phyloP scores from a whole-genome alignment of 2,797 vertebrate species.

The Rallus crepitans region DNA sequence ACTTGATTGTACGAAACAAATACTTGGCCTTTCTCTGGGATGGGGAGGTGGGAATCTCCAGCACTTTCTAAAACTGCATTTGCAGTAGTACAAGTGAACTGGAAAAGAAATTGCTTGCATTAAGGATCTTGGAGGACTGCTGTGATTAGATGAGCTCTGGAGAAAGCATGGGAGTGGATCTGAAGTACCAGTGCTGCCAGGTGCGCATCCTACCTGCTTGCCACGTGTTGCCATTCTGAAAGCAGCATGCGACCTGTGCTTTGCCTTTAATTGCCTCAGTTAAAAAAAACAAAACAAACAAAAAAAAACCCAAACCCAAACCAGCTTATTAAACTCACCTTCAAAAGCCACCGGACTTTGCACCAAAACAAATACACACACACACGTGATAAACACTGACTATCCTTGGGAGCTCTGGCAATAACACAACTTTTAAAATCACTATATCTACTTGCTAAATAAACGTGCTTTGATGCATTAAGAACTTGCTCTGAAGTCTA shows the following conservation, averaged over 20 bases:
- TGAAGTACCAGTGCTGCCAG: fast-evolving
- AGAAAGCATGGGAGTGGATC: background rate
- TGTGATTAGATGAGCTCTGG: background rate
- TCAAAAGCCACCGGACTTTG: background rate
- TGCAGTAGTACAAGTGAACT: background rate
- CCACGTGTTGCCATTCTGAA: background rate
- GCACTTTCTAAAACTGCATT: background rate
- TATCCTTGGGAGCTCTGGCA: background rate
- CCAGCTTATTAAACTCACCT: conserved; percentile 6
- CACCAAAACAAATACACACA: background rate
- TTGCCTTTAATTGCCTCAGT: background rate
- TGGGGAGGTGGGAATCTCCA: background rate
- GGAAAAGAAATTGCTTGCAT: background rate
- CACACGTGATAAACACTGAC: background rate
- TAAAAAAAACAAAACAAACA: background rate
- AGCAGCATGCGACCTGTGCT: background rate
- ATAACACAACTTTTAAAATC: background rate
- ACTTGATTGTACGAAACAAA: background rate
- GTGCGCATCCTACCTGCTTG: background rate
- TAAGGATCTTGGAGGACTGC: background rate
- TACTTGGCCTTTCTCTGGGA: background rate
- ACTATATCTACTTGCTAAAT: background rate
- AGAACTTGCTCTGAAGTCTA: background rate
- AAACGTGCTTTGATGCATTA: background rate
- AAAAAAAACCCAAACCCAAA: background rate